A percentile compares a stretch with the other conserved stretches of the same genome.
Conservation (phyloP, 2,888 invertebrate species). For the Latrodectus elegans region DNA sequence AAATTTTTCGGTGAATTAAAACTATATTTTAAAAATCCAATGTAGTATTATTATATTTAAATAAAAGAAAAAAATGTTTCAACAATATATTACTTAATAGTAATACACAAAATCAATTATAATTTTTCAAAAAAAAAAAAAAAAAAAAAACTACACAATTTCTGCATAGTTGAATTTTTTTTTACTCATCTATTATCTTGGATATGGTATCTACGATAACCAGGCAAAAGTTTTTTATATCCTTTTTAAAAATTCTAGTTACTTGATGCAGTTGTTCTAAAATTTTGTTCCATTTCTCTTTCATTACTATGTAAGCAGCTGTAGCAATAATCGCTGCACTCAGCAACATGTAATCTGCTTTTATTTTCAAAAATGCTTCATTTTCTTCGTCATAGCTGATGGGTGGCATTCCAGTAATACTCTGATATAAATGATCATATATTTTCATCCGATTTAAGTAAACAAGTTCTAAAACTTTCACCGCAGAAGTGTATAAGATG, state of each 20-base stretch:
- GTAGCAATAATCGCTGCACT: slow-evolving; percentile 37
- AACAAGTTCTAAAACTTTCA: slow-evolving; percentile 38
- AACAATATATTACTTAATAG: too few species aligned
- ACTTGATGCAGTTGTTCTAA: slow-evolving; percentile 56
- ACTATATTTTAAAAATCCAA: too few species aligned
- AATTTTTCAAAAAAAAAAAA: too few species aligned
- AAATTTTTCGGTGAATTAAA: too few species aligned
- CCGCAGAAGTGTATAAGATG: slow-evolving; percentile 7
- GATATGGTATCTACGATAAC: slow-evolving; percentile 39
- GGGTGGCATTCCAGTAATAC: slow-evolving; percentile 16
- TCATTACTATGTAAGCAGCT: slow-evolving; percentile 31
- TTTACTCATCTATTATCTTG: neutral
- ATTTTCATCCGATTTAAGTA: slow-evolving; percentile 31
- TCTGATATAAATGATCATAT: slow-evolving; percentile 45
- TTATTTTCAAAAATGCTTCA: slow-evolving; percentile 39
- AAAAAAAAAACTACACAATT: too few species aligned
- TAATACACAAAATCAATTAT: too few species aligned
- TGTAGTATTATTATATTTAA: too few species aligned
- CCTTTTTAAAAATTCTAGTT: slow-evolving; percentile 35
- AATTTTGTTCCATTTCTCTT: slow-evolving; percentile 18
- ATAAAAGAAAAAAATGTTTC: too few species aligned
- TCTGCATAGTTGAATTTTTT: neutral
- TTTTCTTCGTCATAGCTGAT: slow-evolving; percentile 16
- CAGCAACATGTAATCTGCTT: slow-evolving; percentile 60
- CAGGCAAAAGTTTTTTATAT: slow-evolving; percentile 46